phyloP scores from a whole-genome alignment of 35 echinoderm and acorn worm species.

The Stichopus chloronotus region DNA sequence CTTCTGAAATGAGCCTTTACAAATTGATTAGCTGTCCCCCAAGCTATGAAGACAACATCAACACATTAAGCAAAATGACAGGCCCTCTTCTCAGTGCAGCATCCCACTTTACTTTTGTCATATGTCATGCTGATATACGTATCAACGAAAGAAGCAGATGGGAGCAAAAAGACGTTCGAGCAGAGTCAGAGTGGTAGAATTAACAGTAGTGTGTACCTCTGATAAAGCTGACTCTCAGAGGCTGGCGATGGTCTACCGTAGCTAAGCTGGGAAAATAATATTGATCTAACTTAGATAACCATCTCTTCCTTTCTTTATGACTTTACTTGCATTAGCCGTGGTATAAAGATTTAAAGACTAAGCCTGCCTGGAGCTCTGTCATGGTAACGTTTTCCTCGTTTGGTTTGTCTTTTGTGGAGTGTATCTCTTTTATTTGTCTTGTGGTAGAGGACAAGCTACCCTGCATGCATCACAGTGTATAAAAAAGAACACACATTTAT shows the following conservation, averaged over 20 bases:
- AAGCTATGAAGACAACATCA: too few relatives aligned
- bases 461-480: conserved; percentile 21
- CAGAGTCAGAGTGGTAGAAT: too few relatives aligned
- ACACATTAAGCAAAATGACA: background rate
- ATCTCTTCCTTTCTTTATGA: background rate
- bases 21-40: too few relatives aligned
- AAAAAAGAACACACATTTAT: background rate
- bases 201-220: background rate
- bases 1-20: too few relatives aligned
- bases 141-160: too few relatives aligned
- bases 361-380: conserved; percentile 91
- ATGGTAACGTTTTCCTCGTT: conserved; percentile 74
- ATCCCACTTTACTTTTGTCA: too few relatives aligned
- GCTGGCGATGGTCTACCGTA: background rate
- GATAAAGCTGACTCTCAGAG: background rate
- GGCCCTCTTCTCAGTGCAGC: background rate
- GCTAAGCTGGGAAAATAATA: background rate
- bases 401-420: conserved; percentile 2
- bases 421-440: conserved; percentile 6
- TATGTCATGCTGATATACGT: too few relatives aligned
- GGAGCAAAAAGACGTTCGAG: too few relatives aligned
- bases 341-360: conserved; percentile 92
- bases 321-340: conserved; percentile 74
- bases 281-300: background rate
- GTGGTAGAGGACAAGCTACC: conserved; percentile 34